A percentile compares a stretch with the other conserved stretches of the same genome.
Evolutionary conservation across 2,113 vertebrate species (phyloP).

Genomic region (Harpagus bidentatus): DNA sequence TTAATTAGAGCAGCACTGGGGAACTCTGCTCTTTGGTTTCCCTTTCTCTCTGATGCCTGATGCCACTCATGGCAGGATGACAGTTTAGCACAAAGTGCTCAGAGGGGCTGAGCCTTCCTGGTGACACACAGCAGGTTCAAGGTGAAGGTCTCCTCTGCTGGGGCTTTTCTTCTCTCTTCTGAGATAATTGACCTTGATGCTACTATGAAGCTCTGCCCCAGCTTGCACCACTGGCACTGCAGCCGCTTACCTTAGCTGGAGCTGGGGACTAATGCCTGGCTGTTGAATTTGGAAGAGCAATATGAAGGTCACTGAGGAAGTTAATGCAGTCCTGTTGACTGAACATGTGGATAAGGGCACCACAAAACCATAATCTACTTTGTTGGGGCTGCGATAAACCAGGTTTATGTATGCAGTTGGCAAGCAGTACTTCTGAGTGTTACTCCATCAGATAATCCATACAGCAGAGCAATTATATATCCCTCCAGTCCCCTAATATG

Average conservation of each 20-base stretch:
- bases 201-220: neutral
- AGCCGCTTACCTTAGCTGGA: neutral
- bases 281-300: neutral
- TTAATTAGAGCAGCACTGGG: neutral
- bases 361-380: slow-evolving; percentile 50
- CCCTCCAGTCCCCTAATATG: neutral
- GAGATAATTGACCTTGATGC: neutral
- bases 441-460: slow-evolving; percentile 21
- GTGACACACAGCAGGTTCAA: accelerated
- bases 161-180: neutral
- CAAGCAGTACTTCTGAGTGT: neutral
- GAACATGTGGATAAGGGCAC: neutral
- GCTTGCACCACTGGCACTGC: accelerated
- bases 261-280: neutral
- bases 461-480: neutral
- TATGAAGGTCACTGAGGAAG: slow-evolving; percentile 27
- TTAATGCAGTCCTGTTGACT: neutral
- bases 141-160: neutral
- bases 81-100: accelerated
- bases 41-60: neutral
- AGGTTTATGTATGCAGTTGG: slow-evolving; percentile 25
- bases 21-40: neutral
- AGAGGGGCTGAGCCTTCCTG: neutral
- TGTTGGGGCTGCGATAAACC: neutral
- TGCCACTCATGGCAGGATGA: neutral